Base-by-base conservation (phyloP, 2,888 invertebrate species). In the Platycheirus rosarum region DNA sequence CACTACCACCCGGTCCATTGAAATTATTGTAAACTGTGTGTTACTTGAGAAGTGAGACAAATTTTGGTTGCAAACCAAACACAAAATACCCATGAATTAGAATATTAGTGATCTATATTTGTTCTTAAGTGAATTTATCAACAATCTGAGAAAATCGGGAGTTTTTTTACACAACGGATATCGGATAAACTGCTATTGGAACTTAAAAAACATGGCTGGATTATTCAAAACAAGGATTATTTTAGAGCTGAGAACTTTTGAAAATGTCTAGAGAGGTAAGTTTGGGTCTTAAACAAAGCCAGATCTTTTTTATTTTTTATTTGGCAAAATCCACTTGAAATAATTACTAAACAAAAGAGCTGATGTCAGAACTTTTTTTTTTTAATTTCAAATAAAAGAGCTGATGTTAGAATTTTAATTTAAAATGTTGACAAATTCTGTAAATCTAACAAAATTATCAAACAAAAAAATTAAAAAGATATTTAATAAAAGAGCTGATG, bases 201-300 rank as follows among this genome's bases (percentile, higher is more conserved):
- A 37, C 32, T 20, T 13, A 32, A 14, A 14, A 68, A 79, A 49
- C 16, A 82, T 82, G 77, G 63, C 68, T 66, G 82, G 73, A 76
- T 77, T 82, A 77, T 62, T 23, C 66, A 71, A 82, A 82, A n/a
- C n/a, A 82, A 37, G 82, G 82, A 82, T 82, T 77, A 82, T 35
- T 63, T 49, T 48, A 53, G 20, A 37, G 63, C 37, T 40, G 14
- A 37, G 23, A 23, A 35, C 8, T 29, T n/a, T n/a, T 11, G 5
- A 68, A 40, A 32, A 68, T 77, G 71, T 32, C 76, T 9, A 14
- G 35, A 51, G 37, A 63, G 82, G 82, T 82, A 82, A 82, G 82
- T 77, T 40, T 9, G n/a, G n/a, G n/a, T n/a, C n/a, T n/a, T n/a
- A n/a, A n/a, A n/a, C n/a, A n/a, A n/a, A n/a, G n/a, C n/a, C n/a